Base-by-base conservation (phyloP, 2,888 invertebrate species). In the Copidosoma aretas region DNA sequence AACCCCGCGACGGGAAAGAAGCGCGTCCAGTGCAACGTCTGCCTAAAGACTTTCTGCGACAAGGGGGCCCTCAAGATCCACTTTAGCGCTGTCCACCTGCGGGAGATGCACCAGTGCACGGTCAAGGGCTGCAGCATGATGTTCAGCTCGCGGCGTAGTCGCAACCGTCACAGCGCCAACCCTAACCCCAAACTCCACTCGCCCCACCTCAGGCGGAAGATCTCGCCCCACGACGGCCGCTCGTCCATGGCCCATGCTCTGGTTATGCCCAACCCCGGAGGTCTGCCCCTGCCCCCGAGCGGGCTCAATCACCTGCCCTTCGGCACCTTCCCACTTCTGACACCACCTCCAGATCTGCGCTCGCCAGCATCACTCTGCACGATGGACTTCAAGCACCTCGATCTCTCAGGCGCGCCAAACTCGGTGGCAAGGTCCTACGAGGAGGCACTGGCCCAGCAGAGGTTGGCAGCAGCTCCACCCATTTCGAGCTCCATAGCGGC, bases 81-180 rank as follows among this genome's bases (percentile, higher is more conserved):
- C 84, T 98, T 98, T 82, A 97, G 97, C 61, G 99, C 99, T 0
- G 99, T 99, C 14, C 99, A 99, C 83, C 86, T 98, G 70, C 90
- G 98, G 52, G 99, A 99, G 86, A 99, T 99, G 98, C 99, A 99
- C 85, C 96, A 96, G 85, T 99, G 99, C 83, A 98, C 98, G 0
- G 97, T 99, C 0, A 95, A 95, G 82, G 98, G 98, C 0, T 98
- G 98, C 85, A 97, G 95, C 83, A 98, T 98, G 96, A 97, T 97
- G 96, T 98, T 98, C 82, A 98, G 97, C 83, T 98, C 97, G 15
- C 88, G 98, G 74, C 88, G 98, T 74, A 97, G 97, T 32, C 88
- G 98, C 62, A 98, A 98, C 81, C 89, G 98, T 2, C 98, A 98
- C 84, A 96, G 96, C 83, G 97, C 98, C 14, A 98, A 98, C 84